phyloP scores from a whole-genome alignment of 2,113 vertebrate genomes.

The Hemiscyllium ocellatum region DNA sequence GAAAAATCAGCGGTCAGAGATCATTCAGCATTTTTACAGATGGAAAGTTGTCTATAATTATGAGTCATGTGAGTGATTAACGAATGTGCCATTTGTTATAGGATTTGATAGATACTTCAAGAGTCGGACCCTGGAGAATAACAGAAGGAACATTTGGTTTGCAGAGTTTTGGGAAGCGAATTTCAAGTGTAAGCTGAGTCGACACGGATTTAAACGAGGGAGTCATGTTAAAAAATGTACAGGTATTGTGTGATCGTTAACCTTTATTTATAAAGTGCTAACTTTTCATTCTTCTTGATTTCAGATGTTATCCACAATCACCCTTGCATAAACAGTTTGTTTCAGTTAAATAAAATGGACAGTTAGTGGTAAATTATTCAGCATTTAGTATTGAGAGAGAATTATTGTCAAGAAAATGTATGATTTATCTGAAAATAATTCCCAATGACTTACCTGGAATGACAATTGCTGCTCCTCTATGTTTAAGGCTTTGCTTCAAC shows the following conservation, averaged over 20 bases:
- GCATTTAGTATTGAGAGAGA: background rate
- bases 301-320: background rate
- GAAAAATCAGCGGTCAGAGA: background rate
- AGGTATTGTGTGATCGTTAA: conserved; percentile 59
- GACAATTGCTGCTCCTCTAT: background rate
- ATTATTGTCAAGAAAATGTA: background rate
- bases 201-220: conserved; percentile 81
- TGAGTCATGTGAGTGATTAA: background rate
- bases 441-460: background rate
- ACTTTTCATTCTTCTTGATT: background rate
- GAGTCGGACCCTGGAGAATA: conserved; percentile 89
- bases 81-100: conserved; percentile 44
- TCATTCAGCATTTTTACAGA: background rate
- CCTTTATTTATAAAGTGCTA: background rate
- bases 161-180: conserved; percentile 97
- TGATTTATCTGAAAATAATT: background rate
- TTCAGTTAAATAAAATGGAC: background rate
- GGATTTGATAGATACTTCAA: conserved; percentile 93
- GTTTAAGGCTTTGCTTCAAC: background rate
- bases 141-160: conserved; percentile 92
- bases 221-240: conserved; percentile 90
- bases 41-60: background rate
- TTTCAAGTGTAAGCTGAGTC: conserved; percentile 90
- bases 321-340: background rate
- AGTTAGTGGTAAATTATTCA: background rate